Conservation (phyloP, 1,140 invertebrate species). For the Alviniconcha marisindica region DNA sequence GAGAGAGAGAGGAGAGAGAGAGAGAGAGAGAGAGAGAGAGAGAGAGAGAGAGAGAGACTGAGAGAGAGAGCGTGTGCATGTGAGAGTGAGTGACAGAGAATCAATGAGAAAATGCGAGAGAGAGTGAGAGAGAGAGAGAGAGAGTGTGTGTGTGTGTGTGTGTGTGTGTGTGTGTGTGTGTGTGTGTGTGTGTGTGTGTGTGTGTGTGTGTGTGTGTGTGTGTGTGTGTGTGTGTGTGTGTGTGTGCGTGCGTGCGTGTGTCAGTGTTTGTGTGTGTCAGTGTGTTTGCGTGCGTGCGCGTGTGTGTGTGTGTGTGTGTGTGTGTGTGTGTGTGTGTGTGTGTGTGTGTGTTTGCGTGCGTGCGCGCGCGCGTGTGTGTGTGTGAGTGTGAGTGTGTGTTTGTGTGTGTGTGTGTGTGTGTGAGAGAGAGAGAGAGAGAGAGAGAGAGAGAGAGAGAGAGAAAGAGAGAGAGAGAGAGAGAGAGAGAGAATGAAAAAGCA, state of each 20-base stretch:
- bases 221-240: slow-evolving; percentile 25
- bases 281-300: not conserved
- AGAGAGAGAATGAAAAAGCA: slow-evolving; percentile 16
- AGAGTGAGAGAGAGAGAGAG: too few relatives aligned
- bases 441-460: not conserved
- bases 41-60: too few relatives aligned
- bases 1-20: too few relatives aligned
- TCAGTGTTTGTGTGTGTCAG: not conserved
- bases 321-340: slow-evolving; percentile 18
- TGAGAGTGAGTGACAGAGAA: too few relatives aligned
- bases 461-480: not conserved
- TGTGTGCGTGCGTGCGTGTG: slow-evolving; percentile 22
- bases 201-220: slow-evolving; percentile 39
- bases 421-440: slow-evolving; percentile 12
- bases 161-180: slow-evolving; percentile 12
- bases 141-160: slow-evolving; percentile 11
- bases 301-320: not conserved
- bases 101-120: too few relatives aligned
- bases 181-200: slow-evolving; percentile 32
- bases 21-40: too few relatives aligned
- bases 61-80: too few relatives aligned
- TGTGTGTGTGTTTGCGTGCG: not conserved
- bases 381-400: not conserved
- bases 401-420: not conserved
- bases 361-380: slow-evolving; percentile 28